A percentile compares a stretch with the other conserved stretches of the same genome.
Evolutionary conservation across 2,113 vertebrate genomes (phyloP).

Genomic region (Amphilophus citrinellus): DNA sequence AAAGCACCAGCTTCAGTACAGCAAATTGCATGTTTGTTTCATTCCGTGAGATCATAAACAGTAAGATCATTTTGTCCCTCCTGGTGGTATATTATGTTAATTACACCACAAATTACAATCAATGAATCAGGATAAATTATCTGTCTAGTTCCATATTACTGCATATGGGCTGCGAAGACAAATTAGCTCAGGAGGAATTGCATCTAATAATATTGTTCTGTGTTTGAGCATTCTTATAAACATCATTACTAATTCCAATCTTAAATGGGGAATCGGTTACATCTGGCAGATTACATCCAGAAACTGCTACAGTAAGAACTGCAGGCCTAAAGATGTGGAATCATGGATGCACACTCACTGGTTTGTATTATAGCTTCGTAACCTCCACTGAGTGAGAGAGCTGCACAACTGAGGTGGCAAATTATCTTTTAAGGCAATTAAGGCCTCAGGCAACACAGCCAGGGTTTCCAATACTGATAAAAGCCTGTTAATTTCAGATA

Average conservation of each 20-base stretch:
- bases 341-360: background rate
- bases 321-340: slow-evolving; percentile 3
- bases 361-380: slow-evolving; percentile 11
- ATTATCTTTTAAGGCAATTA: slow-evolving; percentile 27
- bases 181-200: slow-evolving; percentile 56
- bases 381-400: slow-evolving; percentile 26
- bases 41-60: slow-evolving; percentile 41
- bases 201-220: slow-evolving; percentile 49
- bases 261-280: slow-evolving; percentile 21
- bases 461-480: background rate
- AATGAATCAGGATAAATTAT: slow-evolving; percentile 68
- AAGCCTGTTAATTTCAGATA: slow-evolving; percentile 31
- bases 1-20: slow-evolving; percentile 1
- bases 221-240: slow-evolving; percentile 31
- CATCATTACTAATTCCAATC: slow-evolving; percentile 36
- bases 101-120: slow-evolving; percentile 70
- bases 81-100: slow-evolving; percentile 69
- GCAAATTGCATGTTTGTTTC: slow-evolving; percentile 41
- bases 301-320: slow-evolving; percentile 4
- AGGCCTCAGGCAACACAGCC: background rate
- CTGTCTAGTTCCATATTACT: slow-evolving; percentile 58
- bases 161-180: slow-evolving; percentile 54
- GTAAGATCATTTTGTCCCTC: slow-evolving; percentile 45
- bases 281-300: slow-evolving; percentile 23
- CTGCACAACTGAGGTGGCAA: slow-evolving; percentile 8